These are phyloP conservation scores for Bombyx mori DNA, from an alignment of 1,140 invertebrate species.

Conservation along the genomic window DNA sequence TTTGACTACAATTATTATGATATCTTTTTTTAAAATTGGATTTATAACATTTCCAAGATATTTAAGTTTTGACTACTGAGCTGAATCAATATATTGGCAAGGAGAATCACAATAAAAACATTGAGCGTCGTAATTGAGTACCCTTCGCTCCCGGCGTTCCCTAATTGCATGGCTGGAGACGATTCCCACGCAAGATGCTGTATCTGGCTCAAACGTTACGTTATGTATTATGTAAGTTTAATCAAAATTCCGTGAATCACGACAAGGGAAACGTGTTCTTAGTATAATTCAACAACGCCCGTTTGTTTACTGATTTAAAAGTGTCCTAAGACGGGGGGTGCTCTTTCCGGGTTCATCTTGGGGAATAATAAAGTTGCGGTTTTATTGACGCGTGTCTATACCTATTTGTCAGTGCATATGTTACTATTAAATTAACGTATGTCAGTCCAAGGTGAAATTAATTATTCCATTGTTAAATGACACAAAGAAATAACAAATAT, in stretches of 20 bases:
- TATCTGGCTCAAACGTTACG: conserved; percentile 28
- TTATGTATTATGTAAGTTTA: conserved; percentile 46
- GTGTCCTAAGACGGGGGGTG: not conserved
- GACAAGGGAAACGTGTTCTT: conserved; percentile 12
- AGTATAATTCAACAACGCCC: conserved; percentile 6
- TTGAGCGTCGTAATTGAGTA: conserved; percentile 46
- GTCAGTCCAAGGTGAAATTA: too few relatives aligned
- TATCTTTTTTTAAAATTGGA: too few relatives aligned
- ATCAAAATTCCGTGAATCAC: conserved; percentile 44
- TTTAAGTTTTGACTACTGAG: conserved; percentile 5
- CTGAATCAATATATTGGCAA: conserved; percentile 34
- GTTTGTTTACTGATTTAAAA: conserved; percentile 4
- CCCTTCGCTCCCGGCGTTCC: conserved; percentile 43
- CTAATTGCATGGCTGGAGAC: conserved; percentile 47
- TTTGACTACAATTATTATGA: too few relatives aligned
- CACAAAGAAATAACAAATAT: too few relatives aligned
- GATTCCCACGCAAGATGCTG: conserved; percentile 53
- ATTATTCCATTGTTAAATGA: too few relatives aligned
- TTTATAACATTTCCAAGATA: not conserved
- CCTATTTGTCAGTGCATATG: too few relatives aligned
- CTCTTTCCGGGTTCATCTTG: too few relatives aligned
- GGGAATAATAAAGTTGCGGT: not conserved
- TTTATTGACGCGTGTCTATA: not conserved
- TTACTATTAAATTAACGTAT: too few relatives aligned
- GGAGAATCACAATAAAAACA: conserved; percentile 53